Evolutionary conservation across 2,797 vertebrate genomes (phyloP), one percentile per base, ranked within the genome.

Genomic region (Megalops cyprinoides): DNA sequence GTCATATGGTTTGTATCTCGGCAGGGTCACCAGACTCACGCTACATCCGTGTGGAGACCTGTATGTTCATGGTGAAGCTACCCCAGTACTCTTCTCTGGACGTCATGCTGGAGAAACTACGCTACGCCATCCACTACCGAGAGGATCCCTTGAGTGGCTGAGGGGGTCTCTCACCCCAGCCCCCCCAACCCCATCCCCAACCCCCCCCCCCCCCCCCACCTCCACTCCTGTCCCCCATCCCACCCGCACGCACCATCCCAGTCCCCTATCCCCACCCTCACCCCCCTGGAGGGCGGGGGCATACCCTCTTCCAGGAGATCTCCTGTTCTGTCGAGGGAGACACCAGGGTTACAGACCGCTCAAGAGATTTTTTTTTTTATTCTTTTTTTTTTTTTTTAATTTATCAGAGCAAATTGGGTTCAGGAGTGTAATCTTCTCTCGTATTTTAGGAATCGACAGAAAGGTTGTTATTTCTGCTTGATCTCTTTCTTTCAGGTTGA

Each of bases 21-120:
- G 1, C 87, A 99, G 98, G 98, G 60, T 96, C 96, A 62, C 96
- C 97, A 0, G 98, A 99, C 86, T 96, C 95, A 0, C 96, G 98
- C 74, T 97, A 99, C 91, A 98, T 99, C 87, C 96, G 97, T 0
- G 98, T 99, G 74, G 98, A 99, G 91, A 99, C 98, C 37, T 99
- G 98, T 86, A 99, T 99, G 98, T 99, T 99, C 88, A 99, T 99
- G 98, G 95, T 99, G 88, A 99, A 99, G 84, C 97, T 99, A 15
- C 98, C 98, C 0, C 98, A 99, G 92, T 99, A 99, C 85, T 97
- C 96, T 34, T 97, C 97, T 0, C 88, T 98, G 86, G 97, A 98
- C 4, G 96, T 95, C 86, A 99, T 98, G 98, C 93, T 98, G 93
- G 98, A 99, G 75, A 99, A 98, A 82, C 95, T 99, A 5, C 96